Base-by-base conservation (phyloP, 2,797 vertebrate species). In the Gobio occitaniae region DNA sequence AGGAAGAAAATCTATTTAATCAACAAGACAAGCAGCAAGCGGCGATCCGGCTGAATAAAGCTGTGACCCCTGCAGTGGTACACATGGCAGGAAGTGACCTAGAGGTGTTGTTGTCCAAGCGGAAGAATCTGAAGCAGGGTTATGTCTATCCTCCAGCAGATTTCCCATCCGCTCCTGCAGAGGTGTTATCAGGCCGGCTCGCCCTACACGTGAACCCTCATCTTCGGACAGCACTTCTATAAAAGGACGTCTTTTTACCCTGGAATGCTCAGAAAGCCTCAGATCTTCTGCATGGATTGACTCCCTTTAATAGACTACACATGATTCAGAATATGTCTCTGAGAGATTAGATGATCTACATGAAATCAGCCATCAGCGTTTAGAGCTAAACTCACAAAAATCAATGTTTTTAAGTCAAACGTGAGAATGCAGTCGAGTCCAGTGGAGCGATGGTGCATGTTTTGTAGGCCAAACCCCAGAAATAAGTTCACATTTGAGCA, bases 61-160 rank as follows among this genome's bases (percentile, higher is more conserved):
- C 52, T 3, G 36, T 6, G 56, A 52, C 78, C 61, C 72, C 16
- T 82, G 52, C 66, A 19, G 69, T 68, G 80, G 63, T 56, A 59
- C 56, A 3, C 61, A 32, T 48, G 70, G 52, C 38, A 54, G 12
- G 50, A 52, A 69, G 25, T 70, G 81, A 84, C 72, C 74, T 48
- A 70, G 50, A 87, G 78, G 79, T 86, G 82, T 79, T 86, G 69
- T 72, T 32, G 56, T 72, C 21, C 19, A 50, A 56, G 50, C 71
- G 4, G 70, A 44, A 8, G n/a, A 84, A 87, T 87, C 78, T 79
- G 78, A 86, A 86, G 87, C 68, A 36, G 63, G 77, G 71, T 84
- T 66, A 52, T 87, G 56, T 56, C 56, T 56, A 70, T 76, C 48
- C 78, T 80, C 65, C 59, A 38, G 59, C 78, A 76, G 48, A 48